A percentile compares a stretch with the other conserved stretches of the same genome.
phyloP scores from a whole-genome alignment of 2,113 vertebrate species.

The Triplophysa dalaica region DNA sequence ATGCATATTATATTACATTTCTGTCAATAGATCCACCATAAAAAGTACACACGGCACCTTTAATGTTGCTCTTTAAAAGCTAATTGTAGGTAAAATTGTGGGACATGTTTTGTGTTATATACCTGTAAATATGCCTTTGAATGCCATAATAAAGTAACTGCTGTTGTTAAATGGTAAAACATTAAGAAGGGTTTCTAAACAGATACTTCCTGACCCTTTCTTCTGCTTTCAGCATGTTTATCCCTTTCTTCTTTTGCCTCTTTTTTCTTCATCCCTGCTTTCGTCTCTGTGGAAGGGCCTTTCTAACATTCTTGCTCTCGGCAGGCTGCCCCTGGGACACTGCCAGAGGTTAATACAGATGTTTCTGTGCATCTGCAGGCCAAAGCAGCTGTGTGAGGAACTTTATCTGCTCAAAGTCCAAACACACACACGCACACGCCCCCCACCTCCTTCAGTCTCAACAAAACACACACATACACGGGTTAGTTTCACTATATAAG shows the following conservation, averaged over 20 bases:
- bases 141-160: background rate
- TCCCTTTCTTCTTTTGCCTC: conserved; percentile 3
- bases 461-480: conserved; percentile 28
- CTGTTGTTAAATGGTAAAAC: background rate
- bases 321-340: conserved; percentile 80
- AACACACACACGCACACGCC: conserved; percentile 27
- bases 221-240: background rate
- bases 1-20: no score
- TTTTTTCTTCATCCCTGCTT: conserved; percentile 9
- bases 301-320: conserved; percentile 85
- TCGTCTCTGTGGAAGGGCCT: conserved; percentile 71
- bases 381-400: conserved; percentile 73
- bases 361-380: conserved; percentile 84
- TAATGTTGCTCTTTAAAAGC: no score
- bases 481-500: background rate
- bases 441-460: conserved; percentile 15
- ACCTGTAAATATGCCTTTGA: background rate
- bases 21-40: no score
- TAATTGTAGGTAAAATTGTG: no score
- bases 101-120: no score
- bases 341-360: conserved; percentile 95
- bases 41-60: no score
- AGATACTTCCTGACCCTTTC: background rate
- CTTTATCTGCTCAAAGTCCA: conserved; percentile 72
- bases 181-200: background rate